Base-by-base conservation (phyloP, 2,888 invertebrate genomes). In the Thysanoteuthis rhombus region DNA sequence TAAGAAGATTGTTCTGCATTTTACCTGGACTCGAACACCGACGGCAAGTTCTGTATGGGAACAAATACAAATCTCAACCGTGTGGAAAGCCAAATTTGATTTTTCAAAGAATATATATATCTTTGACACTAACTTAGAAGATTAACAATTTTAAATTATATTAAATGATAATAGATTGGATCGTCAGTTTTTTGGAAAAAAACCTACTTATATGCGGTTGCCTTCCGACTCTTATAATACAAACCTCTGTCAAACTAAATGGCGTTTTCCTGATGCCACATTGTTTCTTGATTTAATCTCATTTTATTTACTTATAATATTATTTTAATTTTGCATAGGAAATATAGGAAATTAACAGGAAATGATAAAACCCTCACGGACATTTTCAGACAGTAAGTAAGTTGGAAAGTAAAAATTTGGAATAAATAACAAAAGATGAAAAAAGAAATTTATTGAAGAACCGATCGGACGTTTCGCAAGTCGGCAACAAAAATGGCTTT, bases 331-430 rank as follows among this genome's bases (percentile, higher is more conserved):
- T 36, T 75, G 75, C 36, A n/a, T 75, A 75, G 75, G 75, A 75
- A 75, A 75, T 75, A 75, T 75, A n/a, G 75, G 75, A 75, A 75
- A 75, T 75, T 75, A 75, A 75, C 75, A 75, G 75, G 75, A 75
- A n/a, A 75, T 36, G 75, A n/a, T 75, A 75, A 36, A 75, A 75
- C n/a, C 75, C 75, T 75, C 19, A 75, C n/a, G 75, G 75, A 75
- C 75, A 75, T 75, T 75, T 75, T 16, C 75, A 75, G n/a, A 75
- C 36, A 36, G 75, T 75, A 75, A 75, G 75, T 75, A 75, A 75
- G n/a, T n/a, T 16, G n/a, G n/a, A 36, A 75, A 75, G n/a, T 12
- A n/a, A 75, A n/a, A 19, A 36, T 1, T 16, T 0, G n/a, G n/a
- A n/a, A 75, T n/a, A n/a, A 75, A 75, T 75, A 22, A 22, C 8